Conservation (phyloP, 2,113 vertebrate genomes). For the Suricata suricatta region DNA sequence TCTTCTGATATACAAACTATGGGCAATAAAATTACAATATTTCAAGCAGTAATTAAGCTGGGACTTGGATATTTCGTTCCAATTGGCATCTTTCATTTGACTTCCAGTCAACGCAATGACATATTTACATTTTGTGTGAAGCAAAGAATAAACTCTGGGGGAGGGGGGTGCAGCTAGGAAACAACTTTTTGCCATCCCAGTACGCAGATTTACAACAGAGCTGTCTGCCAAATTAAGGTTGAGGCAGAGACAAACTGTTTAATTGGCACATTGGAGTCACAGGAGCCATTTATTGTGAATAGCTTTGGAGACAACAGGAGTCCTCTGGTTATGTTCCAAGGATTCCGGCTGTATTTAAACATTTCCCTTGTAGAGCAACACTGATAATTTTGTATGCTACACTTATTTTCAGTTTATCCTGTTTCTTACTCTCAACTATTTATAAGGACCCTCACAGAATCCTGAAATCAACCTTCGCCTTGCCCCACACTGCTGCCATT, state of each 20-base stretch:
- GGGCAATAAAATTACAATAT: background rate
- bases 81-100: conserved; percentile 56
- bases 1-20: background rate
- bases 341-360: conserved; percentile 61
- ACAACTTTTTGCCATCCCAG: conserved; percentile 55
- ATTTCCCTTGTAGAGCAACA: conserved; percentile 41
- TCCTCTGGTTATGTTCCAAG: conserved; percentile 68
- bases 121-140: conserved; percentile 71
- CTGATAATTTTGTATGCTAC: conserved; percentile 44
- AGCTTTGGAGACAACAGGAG: conserved; percentile 54
- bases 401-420: conserved; percentile 68
- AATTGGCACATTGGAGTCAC: conserved; percentile 61
- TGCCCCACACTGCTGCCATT: background rate
- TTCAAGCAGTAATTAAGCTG: conserved; percentile 54
- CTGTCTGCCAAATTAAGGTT: conserved; percentile 72
- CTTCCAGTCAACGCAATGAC: conserved; percentile 54
- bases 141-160: conserved; percentile 68
- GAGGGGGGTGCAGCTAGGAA: conserved; percentile 18
- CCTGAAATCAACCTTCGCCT: conserved; percentile 2
- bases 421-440: conserved; percentile 58
- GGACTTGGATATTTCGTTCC: conserved; percentile 40
- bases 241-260: conserved; percentile 70
- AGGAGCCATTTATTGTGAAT: conserved; percentile 54
- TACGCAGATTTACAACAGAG: conserved; percentile 62
- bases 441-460: conserved; percentile 31